Base-by-base conservation (phyloP, 2,797 vertebrate species). In the Coranthus polyacanthus region DNA sequence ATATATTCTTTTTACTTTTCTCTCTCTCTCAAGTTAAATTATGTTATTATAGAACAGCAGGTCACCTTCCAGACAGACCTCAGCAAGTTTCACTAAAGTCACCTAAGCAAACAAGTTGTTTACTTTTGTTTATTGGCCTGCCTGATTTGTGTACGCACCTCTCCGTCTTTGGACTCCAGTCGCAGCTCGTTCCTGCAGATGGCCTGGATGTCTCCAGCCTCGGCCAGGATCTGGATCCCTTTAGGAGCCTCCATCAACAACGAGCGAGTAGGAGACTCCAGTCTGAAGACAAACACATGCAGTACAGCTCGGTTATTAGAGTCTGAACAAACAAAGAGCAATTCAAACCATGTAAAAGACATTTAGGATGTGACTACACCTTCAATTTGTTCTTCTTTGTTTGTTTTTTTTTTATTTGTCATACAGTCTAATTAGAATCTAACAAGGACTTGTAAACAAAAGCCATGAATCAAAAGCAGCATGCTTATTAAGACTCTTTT, bases 151-250 rank as follows among this genome's bases (percentile, higher is more conserved):
- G 15, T 5, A 62, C 77, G 1, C 42, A 98, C 98, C 97, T 98
- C 97, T 93, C 98, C 98, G 0, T 98, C 98, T 94, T 97, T 98
- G 89, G 98, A 98, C 92, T 98, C 97, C 93, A 99, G 94, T 37
- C 94, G 94, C 83, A 99, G 94, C 91, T 99, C 97, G 26, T 95
- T 97, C 89, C 96, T 94, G 92, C 98, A 99, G 0, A 95, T 96
- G 79, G 96, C 97, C 87, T 97, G 96, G 84, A 99, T 94, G 88
- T 97, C 97, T 53, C 98, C 98, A 0, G 97, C 98, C 88, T 99
- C 98, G 0, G 98, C 98, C 51, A 97, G 95, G 79, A 99, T 98
- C 92, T 97, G 94, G 10, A 99, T 94, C 50, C 98, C 97, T 86
- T 97, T 98, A 0, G 98, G 98, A 46, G 98, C 97, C 84, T 99